These are phyloP conservation scores for Oedothorax gibbosus DNA, from an alignment of 1,140 invertebrate genomes.

Conservation along the genomic window DNA sequence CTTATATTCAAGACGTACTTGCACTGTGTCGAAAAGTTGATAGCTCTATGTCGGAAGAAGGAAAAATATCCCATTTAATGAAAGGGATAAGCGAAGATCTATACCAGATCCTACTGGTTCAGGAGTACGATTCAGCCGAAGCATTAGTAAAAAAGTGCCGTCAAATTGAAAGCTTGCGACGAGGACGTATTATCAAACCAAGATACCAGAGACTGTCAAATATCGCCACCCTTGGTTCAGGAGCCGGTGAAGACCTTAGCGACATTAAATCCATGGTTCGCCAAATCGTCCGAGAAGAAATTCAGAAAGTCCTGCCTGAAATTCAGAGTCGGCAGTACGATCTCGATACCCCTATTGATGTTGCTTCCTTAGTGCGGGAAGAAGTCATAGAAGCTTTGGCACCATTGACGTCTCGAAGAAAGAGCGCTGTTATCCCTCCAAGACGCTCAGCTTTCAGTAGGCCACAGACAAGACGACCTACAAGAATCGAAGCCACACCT, in stretches of 20 bases:
- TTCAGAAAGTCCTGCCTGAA: constrained; percentile 14
- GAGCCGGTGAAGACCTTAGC: background rate
- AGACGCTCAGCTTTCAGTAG: background rate
- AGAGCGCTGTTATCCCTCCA: background rate
- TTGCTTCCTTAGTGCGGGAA: constrained; percentile 7
- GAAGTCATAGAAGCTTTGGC: constrained; percentile 5
- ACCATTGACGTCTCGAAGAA: background rate
- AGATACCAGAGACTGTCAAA: constrained; percentile 7
- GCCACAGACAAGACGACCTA: constrained; percentile 1
- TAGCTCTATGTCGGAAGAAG: background rate
- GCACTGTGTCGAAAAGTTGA: background rate
- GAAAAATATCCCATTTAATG: background rate
- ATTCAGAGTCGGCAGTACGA: background rate
- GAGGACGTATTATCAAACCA: constrained; percentile 8
- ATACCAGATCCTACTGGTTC: background rate
- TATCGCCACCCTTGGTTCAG: background rate
- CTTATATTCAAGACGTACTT: constrained; percentile 8
- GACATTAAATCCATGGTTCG: background rate
- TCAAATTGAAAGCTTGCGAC: constrained; percentile 12
- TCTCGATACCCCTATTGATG: background rate
- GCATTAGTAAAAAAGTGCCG: constrained; percentile 8
- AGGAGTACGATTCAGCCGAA: constrained; percentile 6
- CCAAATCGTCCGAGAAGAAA: constrained; percentile 8
- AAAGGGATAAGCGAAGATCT: background rate
- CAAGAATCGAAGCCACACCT: background rate